These are phyloP conservation scores for Melanerpes formicivorus DNA, from an alignment of 2,113 vertebrate genomes.

Conservation along the genomic window DNA sequence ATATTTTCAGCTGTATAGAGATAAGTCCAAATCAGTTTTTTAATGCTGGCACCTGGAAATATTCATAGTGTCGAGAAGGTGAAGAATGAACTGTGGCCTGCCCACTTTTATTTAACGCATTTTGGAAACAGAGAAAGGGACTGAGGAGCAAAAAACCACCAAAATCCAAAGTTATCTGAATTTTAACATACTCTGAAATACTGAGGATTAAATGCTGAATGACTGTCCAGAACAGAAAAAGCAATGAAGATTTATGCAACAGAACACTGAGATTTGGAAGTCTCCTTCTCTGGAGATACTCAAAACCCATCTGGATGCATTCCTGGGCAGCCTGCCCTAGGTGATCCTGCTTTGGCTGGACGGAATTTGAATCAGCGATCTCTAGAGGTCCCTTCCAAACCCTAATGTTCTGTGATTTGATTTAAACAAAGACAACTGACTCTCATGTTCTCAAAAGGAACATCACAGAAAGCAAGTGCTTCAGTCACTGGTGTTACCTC, in stretches of 20 bases:
- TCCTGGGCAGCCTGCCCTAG: no score
- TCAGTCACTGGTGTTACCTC: background rate
- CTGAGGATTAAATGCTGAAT: background rate
- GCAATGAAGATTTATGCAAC: background rate
- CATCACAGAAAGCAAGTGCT: background rate
- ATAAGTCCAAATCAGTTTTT: background rate
- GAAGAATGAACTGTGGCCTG: background rate
- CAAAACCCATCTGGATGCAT: no score
- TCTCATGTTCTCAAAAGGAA: background rate
- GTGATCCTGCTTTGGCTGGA: no score
- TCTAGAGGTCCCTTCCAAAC: no score
- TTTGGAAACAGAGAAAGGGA: background rate
- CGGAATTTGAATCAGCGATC: no score
- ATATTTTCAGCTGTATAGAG: background rate
- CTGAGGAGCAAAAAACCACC: background rate
- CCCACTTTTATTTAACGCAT: background rate
- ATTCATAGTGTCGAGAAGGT: background rate
- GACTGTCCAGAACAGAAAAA: background rate
- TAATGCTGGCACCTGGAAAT: background rate
- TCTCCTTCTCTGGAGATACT: no score
- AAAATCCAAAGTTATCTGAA: background rate
- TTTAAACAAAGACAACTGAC: background rate
- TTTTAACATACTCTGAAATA: background rate
- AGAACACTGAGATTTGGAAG: background rate
- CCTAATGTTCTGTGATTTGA: background rate